Conservation (phyloP, 1,140 invertebrate genomes). For the Marisa cornuarietis region DNA sequence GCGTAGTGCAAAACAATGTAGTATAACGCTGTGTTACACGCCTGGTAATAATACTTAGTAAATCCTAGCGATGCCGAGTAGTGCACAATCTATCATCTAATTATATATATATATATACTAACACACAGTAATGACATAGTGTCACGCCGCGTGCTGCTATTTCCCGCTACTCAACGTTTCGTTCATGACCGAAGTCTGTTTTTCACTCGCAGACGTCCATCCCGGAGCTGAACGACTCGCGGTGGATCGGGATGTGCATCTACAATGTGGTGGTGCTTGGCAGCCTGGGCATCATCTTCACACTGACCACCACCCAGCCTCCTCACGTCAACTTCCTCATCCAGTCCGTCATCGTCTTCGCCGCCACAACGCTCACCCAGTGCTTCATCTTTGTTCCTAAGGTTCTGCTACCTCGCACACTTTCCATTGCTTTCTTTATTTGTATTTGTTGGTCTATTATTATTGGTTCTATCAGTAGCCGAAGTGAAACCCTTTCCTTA, state of each 20-base stretch:
- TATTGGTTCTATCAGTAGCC: too few relatives aligned
- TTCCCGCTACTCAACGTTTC: not conserved
- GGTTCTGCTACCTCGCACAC: constrained; percentile 15
- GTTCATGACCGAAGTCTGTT: not conserved
- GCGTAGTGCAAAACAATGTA: too few relatives aligned
- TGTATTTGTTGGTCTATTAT: too few relatives aligned
- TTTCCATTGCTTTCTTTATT: too few relatives aligned
- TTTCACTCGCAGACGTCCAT: constrained; percentile 16
- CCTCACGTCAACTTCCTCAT: constrained; percentile 34
- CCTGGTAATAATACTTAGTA: too few relatives aligned
- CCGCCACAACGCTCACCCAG: constrained; percentile 37
- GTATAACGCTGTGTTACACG: too few relatives aligned
- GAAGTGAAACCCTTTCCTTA: too few relatives aligned
- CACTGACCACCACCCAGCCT: constrained; percentile 74
- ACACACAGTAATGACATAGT: not conserved
- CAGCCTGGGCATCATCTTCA: constrained; percentile 89
- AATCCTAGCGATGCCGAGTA: not conserved
- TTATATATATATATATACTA: not conserved
- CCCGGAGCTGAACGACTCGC: constrained; percentile 49
- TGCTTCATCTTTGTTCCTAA: constrained; percentile 47
- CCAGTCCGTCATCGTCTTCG: constrained; percentile 26
- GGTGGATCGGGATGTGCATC: constrained; percentile 78
- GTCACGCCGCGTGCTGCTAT: not conserved
- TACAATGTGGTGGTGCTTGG: constrained; percentile 99
- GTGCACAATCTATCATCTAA: not conserved